Evolutionary conservation across 2,113 vertebrate genomes (phyloP), one percentile per base, ranked within the genome.

Genomic region (Chelonoidis abingdonii): DNA sequence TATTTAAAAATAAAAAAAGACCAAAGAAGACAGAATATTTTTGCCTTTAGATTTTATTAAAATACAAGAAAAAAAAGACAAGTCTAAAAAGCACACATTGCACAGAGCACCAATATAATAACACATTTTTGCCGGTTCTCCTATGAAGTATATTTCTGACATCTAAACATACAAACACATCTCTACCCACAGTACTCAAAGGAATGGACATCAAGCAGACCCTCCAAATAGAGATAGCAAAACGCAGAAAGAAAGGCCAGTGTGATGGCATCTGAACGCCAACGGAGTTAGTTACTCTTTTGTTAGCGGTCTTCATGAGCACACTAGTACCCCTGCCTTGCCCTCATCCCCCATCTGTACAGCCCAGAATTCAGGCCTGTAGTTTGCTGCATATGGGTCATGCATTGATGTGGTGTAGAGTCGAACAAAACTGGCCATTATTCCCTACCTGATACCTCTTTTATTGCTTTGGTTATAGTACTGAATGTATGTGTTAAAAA

Each of bases 391-490:
- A 92, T 29, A 89, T 6, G 38, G 89, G 94, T 96, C 97, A 49
- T 13, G 90, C 81, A 88, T 75, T 84, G 76, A 96, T 84, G 93
- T 56, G 95, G 96, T 97, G 94, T 96, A 89, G 65, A 98, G 89
- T 79, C 94, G 93, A 96, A 98, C 92, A 97, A 96, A 98, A 98
- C 98, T 98, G 98, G 98, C 98, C 98, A 96, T 88, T 98, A 89
- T 98, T 98, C 98, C 98, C 98, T 98, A 97, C 95, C 97, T 95
- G 94, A 97, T 94, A 97, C 89, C 83, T 95, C 96, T 97, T 92
- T 91, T 95, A 95, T 97, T 98, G 97, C 98, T 98, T 98, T 98
- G 98, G 98, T 98, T 98, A 98, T 97, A 97, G 95, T 98, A 97
- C 84, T 98, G 95, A 96, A 98, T 94, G 80, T 94, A 96, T 88